Evolutionary conservation across 2,113 vertebrate species (phyloP).

Genomic region (Callipepla squamata): DNA sequence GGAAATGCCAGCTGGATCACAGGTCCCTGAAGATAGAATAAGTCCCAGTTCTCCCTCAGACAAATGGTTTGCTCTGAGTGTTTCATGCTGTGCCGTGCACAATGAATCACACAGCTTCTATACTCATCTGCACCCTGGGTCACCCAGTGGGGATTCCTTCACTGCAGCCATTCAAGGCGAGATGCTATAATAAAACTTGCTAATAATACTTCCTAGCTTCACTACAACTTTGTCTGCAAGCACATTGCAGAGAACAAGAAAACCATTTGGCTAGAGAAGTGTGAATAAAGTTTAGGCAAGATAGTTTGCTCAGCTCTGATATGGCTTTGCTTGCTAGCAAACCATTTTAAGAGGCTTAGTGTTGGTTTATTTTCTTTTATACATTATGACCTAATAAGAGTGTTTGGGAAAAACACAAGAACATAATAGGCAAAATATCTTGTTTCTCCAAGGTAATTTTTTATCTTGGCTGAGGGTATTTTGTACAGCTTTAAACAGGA

Average conservation of each 20-base stretch:
- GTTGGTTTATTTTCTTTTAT: not conserved
- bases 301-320: not conserved
- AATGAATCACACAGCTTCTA: constrained; percentile 49
- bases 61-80: not conserved
- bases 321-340: not conserved
- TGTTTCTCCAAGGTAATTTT: not conserved
- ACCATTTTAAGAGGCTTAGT: not conserved
- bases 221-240: constrained; percentile 7
- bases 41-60: not conserved
- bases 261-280: not conserved
- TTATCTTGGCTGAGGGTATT: not conserved
- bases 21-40: not conserved
- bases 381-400: not conserved
- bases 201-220: constrained; percentile 52
- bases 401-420: not conserved
- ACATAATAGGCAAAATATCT: not conserved
- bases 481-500: not conserved
- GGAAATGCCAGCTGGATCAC: not conserved
- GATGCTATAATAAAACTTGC: constrained; percentile 59
- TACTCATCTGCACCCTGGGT: constrained; percentile 14
- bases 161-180: constrained; percentile 27
- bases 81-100: not conserved
- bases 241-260: not conserved
- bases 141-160: constrained; percentile 57
- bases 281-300: not conserved